A percentile compares a stretch with the other conserved stretches of the same genome.
Conservation (phyloP, 2,797 vertebrate genomes). For the Potorous gilbertii region DNA sequence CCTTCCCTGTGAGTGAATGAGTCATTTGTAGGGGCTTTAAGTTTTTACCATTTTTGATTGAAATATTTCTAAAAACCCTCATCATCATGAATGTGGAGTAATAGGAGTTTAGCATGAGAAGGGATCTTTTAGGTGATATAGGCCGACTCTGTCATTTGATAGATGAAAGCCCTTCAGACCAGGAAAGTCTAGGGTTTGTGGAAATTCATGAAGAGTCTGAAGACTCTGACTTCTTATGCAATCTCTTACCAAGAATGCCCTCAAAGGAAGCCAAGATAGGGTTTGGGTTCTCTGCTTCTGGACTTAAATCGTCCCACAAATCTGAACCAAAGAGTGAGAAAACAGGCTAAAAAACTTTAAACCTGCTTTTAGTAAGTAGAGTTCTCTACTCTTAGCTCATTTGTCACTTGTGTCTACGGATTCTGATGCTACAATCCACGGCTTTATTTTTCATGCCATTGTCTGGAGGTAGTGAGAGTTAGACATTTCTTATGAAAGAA, state of each 20-base stretch:
- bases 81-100: no score
- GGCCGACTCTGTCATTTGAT: background rate
- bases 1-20: no score
- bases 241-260: background rate
- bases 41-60: no score
- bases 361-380: background rate
- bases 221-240: no score
- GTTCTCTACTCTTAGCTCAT: background rate
- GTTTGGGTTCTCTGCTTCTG: no score
- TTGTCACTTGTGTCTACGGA: background rate
- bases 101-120: no score
- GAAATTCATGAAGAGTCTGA: background rate
- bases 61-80: no score
- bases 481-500: background rate
- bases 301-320: fast-evolving
- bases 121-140: background rate
- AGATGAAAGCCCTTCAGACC: background rate
- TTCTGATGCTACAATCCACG: background rate
- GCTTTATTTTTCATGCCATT: background rate
- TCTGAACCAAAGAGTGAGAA: background rate
- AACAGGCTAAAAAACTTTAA: background rate
- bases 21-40: no score
- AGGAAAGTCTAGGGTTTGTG: background rate
- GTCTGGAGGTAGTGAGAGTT: background rate
- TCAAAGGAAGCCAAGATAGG: no score